Conservation (phyloP, 30 jellyfish, hydroid and myxozoan species). For the Hydra vulgaris region DNA sequence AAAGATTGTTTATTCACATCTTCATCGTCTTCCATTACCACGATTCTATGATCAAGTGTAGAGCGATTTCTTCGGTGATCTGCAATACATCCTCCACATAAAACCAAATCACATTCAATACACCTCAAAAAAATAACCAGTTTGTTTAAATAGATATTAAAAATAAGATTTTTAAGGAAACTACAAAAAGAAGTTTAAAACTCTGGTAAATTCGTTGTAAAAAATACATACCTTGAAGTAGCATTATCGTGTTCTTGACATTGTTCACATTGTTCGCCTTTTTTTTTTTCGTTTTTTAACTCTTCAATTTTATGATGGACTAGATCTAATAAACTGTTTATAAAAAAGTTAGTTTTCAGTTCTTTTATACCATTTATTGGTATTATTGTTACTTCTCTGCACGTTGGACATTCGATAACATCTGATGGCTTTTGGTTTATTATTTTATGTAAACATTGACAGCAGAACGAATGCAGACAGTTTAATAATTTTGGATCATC, state of each 20-base stretch:
- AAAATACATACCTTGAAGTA: slow-evolving; percentile 27
- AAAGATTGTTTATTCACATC: slow-evolving; percentile 64
- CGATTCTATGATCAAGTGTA: slow-evolving; percentile 75
- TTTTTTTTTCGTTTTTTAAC: slow-evolving; percentile 62
- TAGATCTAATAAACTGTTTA: slow-evolving; percentile 68
- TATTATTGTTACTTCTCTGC: slow-evolving; percentile 70
- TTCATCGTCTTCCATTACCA: slow-evolving; percentile 55
- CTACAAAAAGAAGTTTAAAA: too few species aligned
- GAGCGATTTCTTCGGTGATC: slow-evolving; percentile 80
- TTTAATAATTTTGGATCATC: slow-evolving; percentile 63
- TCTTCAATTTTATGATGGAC: slow-evolving; percentile 72
- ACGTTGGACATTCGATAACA: slow-evolving; percentile 68
- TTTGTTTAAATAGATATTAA: neutral
- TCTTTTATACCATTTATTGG: slow-evolving; percentile 74
- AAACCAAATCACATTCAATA: slow-evolving; percentile 68
- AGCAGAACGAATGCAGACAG: slow-evolving; percentile 90
- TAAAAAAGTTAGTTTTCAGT: slow-evolving; percentile 64
- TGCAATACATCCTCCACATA: slow-evolving; percentile 85
- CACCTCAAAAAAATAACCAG: slow-evolving; percentile 34
- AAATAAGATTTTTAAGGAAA: neutral
- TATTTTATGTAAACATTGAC: slow-evolving; percentile 81
- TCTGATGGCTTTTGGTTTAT: slow-evolving; percentile 67
- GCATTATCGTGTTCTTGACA: slow-evolving; percentile 86
- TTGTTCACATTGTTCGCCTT: slow-evolving; percentile 77
- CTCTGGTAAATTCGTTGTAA: neutral